phyloP scores from a whole-genome alignment of 2,888 invertebrate species.

The Mythimna loreyi region DNA sequence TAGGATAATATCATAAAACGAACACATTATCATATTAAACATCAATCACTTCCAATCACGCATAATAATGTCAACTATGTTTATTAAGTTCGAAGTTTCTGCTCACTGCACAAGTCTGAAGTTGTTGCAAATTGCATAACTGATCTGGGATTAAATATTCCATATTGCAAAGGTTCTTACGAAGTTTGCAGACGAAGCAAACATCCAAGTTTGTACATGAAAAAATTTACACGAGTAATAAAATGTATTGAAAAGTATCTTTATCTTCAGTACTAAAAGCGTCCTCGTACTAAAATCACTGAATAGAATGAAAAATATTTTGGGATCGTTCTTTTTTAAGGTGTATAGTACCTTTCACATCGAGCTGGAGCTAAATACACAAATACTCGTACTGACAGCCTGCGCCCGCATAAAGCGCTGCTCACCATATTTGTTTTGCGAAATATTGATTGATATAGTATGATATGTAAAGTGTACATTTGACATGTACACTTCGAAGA shows the following conservation, averaged over 20 bases:
- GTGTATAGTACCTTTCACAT: not conserved
- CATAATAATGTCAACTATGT: constrained; percentile 32
- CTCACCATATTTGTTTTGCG: no score
- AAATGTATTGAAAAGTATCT: constrained; percentile 31
- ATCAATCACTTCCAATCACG: constrained; percentile 40
- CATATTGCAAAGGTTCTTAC: constrained; percentile 52
- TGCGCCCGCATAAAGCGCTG: no score
- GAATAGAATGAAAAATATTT: constrained; percentile 8
- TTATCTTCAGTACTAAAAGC: constrained; percentile 13
- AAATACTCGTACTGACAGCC: no score
- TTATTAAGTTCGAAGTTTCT: constrained; percentile 55
- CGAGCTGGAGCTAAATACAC: no score
- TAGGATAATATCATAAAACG: not conserved
- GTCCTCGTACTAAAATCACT: constrained; percentile 15
- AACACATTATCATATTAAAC: constrained; percentile 19
- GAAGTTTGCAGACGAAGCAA: constrained; percentile 36
- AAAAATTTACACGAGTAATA: constrained; percentile 28
- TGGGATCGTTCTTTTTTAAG: not conserved
- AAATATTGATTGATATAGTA: no score
- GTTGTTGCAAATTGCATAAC: constrained; percentile 53
- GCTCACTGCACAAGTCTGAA: constrained; percentile 36
- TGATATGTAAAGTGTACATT: no score
- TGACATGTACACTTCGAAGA: no score
- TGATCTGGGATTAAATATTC: constrained; percentile 54
- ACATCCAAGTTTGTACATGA: constrained; percentile 33